Percentiles rank a stretch among this genome's conserved stretches.
Conservation (phyloP, 2,113 vertebrate species). For the Muntiacus reevesi region DNA sequence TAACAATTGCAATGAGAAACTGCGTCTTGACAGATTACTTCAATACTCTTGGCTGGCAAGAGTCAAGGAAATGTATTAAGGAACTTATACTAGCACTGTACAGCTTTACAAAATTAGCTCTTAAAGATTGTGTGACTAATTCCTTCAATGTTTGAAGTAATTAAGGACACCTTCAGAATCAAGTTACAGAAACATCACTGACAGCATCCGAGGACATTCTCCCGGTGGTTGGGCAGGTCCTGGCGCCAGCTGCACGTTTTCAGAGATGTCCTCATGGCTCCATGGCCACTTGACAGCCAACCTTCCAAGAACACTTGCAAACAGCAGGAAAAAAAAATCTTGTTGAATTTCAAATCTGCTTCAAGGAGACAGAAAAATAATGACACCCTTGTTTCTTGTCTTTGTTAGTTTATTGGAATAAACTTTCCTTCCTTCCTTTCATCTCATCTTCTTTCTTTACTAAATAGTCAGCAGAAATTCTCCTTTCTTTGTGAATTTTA, state of each 20-base stretch:
- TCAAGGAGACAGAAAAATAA: neutral
- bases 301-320: rapidly evolving
- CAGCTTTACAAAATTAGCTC: neutral
- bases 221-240: too few species aligned
- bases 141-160: neutral
- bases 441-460: neutral
- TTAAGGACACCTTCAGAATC: neutral
- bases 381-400: neutral
- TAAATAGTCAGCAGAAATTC: neutral
- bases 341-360: neutral
- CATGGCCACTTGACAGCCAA: rapidly evolving
- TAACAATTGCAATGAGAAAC: rapidly evolving
- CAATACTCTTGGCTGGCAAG: neutral
- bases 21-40: too few species aligned
- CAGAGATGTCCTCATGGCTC: rapidly evolving
- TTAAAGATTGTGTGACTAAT: neutral
- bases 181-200: neutral
- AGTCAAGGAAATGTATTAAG: neutral
- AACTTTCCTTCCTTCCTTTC: neutral
- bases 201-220: neutral
- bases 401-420: neutral
- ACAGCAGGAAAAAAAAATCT: neutral
- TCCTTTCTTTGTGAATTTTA: neutral
- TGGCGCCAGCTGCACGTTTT: rapidly evolving
- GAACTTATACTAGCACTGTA: too few species aligned